These are phyloP conservation scores for Cephalotes varians DNA, from an alignment of 2,888 invertebrate genomes.

Conservation along the genomic window DNA sequence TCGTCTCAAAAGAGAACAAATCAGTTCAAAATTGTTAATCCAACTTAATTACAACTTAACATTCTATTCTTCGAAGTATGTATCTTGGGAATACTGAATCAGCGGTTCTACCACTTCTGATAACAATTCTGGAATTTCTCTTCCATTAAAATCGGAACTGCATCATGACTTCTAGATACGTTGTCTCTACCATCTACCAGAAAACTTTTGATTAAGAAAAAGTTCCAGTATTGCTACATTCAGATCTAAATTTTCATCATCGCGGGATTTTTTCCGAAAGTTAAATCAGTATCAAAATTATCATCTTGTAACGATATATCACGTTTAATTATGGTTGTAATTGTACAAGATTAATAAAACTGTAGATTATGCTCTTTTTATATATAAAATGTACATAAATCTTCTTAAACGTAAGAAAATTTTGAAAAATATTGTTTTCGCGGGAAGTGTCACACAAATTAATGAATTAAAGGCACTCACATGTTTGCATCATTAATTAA, in stretches of 20 bases:
- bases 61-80: not conserved
- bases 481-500: constrained; percentile 35
- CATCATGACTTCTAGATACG: not conserved
- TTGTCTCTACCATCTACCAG: constrained; percentile 1
- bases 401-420: not conserved
- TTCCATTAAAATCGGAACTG: not conserved
- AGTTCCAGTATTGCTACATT: not conserved
- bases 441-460: not conserved
- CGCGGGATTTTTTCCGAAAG: not conserved
- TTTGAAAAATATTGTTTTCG: not conserved
- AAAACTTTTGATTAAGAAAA: constrained; percentile 24
- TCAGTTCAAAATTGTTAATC: not conserved
- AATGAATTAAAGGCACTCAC: not conserved
- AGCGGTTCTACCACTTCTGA: not conserved
- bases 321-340: not conserved
- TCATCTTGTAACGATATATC: not conserved
- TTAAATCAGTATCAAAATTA: not conserved
- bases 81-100: not conserved
- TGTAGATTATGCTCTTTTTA: not conserved
- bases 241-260: not conserved
- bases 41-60: constrained; percentile 10
- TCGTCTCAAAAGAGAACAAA: not conserved
- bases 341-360: not conserved
- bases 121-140: constrained; percentile 29
- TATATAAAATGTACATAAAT: not conserved